Conservation (phyloP, 2,113 vertebrate species). For the Epinephelus moara region DNA sequence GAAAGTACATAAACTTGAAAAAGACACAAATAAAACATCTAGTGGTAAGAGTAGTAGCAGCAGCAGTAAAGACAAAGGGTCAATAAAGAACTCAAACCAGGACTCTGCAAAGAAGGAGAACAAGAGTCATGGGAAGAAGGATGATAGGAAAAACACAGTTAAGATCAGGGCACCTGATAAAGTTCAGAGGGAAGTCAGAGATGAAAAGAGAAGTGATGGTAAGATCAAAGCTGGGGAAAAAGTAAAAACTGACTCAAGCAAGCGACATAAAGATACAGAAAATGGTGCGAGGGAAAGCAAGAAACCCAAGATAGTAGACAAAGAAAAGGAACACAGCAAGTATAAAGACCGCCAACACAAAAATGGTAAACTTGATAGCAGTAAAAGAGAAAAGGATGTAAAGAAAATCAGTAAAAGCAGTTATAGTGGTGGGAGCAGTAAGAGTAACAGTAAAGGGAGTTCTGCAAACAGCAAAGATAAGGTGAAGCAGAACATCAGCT, state of each 20-base stretch:
- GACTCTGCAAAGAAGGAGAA: slow-evolving; percentile 84
- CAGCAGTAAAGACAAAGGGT: slow-evolving; percentile 64
- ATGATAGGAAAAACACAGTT: slow-evolving; percentile 64
- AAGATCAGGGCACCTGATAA: slow-evolving; percentile 77
- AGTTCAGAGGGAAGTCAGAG: slow-evolving; percentile 57
- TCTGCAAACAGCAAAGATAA: slow-evolving; percentile 67
- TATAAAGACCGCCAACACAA: slow-evolving; percentile 72
- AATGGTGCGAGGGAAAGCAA: slow-evolving; percentile 66
- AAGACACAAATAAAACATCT: slow-evolving; percentile 56
- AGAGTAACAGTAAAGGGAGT: slow-evolving; percentile 56
- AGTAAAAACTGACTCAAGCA: slow-evolving; percentile 72
- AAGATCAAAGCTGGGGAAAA: slow-evolving; percentile 76
- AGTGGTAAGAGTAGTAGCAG: slow-evolving; percentile 70
- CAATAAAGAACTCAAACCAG: slow-evolving; percentile 70
- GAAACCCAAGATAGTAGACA: slow-evolving; percentile 67
- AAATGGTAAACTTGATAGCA: slow-evolving; percentile 81
- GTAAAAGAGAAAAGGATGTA: slow-evolving; percentile 70
- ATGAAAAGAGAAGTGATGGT: slow-evolving; percentile 73
- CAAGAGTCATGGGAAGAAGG: slow-evolving; percentile 76
- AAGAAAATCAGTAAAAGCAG: slow-evolving; percentile 66
- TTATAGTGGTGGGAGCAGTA: slow-evolving; percentile 48
- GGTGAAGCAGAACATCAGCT: slow-evolving; percentile 50
- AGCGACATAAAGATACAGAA: slow-evolving; percentile 69
- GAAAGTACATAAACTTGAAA: slow-evolving; percentile 66
- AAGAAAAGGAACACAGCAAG: slow-evolving; percentile 75